Percentiles rank a stretch among this genome's conserved stretches.
Evolutionary conservation across 1,140 invertebrate genomes (phyloP).

Genomic region (Leptinotarsa texana): DNA sequence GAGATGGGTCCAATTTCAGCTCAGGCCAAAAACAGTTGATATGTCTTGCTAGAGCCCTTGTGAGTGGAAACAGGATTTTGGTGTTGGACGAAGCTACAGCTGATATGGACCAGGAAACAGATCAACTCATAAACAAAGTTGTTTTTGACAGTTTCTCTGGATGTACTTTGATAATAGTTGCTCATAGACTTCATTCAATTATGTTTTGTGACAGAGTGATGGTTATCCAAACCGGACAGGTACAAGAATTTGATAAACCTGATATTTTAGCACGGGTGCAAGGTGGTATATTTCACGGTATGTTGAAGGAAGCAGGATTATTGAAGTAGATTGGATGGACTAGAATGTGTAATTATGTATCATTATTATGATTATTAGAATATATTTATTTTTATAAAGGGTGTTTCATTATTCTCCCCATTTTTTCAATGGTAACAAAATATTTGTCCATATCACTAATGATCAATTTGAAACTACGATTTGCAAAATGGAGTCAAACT

Average conservation of each 20-base stretch:
- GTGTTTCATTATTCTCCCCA: too few relatives aligned
- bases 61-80: slow-evolving; percentile 66
- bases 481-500: too few relatives aligned
- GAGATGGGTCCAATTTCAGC: slow-evolving; percentile 74
- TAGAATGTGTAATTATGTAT: slow-evolving; percentile 8
- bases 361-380: too few relatives aligned
- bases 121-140: slow-evolving; percentile 42
- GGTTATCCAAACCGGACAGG: slow-evolving; percentile 68
- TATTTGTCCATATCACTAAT: too few relatives aligned
- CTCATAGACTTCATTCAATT: slow-evolving; percentile 79
- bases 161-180: slow-evolving; percentile 83
- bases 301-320: slow-evolving; percentile 65
- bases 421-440: too few relatives aligned
- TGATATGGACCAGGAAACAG: slow-evolving; percentile 68
- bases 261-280: slow-evolving; percentile 65
- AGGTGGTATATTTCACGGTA: slow-evolving; percentile 66
- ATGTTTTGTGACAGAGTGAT: slow-evolving; percentile 77
- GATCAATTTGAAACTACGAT: too few relatives aligned
- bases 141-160: slow-evolving; percentile 46
- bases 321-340: slow-evolving; percentile 15
- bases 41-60: slow-evolving; percentile 74
- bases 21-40: slow-evolving; percentile 81
- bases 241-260: slow-evolving; percentile 75
- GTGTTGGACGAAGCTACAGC: slow-evolving; percentile 75
- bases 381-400: too few relatives aligned